Evolutionary conservation across 1,140 invertebrate genomes (phyloP).

Genomic region (Dreissena polymorpha): DNA sequence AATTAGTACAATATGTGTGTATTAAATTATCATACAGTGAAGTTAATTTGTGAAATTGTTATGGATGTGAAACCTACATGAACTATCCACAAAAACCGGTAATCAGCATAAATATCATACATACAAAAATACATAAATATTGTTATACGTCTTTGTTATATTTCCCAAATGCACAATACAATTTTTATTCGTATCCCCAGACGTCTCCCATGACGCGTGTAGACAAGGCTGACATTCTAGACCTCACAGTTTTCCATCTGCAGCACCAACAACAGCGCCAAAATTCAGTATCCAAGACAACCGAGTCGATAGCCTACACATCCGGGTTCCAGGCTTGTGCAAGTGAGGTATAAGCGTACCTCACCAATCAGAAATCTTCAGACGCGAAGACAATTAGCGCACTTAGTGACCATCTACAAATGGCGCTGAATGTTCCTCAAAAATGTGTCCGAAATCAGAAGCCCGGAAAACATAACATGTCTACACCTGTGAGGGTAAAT

Average conservation of each 20-base stretch:
- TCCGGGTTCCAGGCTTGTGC: slow-evolving; percentile 31
- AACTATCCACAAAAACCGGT: neutral
- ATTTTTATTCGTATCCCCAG: slow-evolving; percentile 14
- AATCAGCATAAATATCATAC: too few species aligned
- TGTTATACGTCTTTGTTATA: too few species aligned
- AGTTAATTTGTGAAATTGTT: too few species aligned
- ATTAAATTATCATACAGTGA: neutral
- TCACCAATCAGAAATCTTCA: neutral
- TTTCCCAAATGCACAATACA: too few species aligned
- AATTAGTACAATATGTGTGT: neutral
- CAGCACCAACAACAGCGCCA: slow-evolving; percentile 30
- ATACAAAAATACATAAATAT: too few species aligned
- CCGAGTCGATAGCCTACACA: neutral
- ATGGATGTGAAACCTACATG: neutral
- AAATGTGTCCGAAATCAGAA: neutral
- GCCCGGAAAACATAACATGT: neutral
- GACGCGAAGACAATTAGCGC: neutral
- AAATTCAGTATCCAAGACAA: neutral
- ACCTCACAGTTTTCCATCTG: slow-evolving; percentile 26
- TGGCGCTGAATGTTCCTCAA: neutral
- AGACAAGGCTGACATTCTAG: slow-evolving; percentile 47
- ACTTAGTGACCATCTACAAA: slow-evolving; percentile 29
- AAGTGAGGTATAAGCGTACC: slow-evolving; percentile 3
- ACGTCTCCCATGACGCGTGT: slow-evolving; percentile 40
- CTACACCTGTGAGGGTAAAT: slow-evolving; percentile 14